phyloP scores from a whole-genome alignment of 1,140 invertebrate genomes.

The Drosophila punjabiensis region DNA sequence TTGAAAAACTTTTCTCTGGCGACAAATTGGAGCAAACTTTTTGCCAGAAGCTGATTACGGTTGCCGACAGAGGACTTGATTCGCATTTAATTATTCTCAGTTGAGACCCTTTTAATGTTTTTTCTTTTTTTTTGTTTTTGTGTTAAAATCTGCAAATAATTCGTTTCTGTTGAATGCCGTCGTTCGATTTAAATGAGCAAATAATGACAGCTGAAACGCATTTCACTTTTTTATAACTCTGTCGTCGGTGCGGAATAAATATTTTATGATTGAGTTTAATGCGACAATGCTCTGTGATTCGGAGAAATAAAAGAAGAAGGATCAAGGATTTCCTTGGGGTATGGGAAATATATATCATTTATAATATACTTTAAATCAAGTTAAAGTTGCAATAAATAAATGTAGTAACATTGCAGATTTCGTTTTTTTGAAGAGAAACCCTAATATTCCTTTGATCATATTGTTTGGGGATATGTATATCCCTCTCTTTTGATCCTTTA shows the following conservation, averaged over 20 bases:
- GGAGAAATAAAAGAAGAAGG: not conserved
- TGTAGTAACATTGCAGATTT: not conserved
- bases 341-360: not conserved
- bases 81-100: slow-evolving; percentile 77
- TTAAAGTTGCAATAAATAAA: not conserved
- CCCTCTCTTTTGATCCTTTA: not conserved
- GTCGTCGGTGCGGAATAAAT: not conserved
- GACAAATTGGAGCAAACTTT: slow-evolving; percentile 38
- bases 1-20: slow-evolving; percentile 37
- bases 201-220: slow-evolving; percentile 4
- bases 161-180: slow-evolving; percentile 4
- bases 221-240: slow-evolving; percentile 1
- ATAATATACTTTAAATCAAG: not conserved
- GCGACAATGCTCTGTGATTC: not conserved
- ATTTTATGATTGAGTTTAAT: slow-evolving; percentile 1
- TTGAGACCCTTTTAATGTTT: slow-evolving; percentile 47
- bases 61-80: slow-evolving; percentile 36
- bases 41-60: slow-evolving; percentile 30
- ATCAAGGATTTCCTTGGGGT: not conserved
- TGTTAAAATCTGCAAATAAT: slow-evolving; percentile 35
- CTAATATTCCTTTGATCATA: not conserved
- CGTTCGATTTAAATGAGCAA: slow-evolving; percentile 11
- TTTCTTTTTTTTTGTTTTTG: not conserved
- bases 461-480: not conserved
- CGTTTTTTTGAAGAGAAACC: not conserved